A percentile compares a stretch with the other conserved stretches of the same genome.
phyloP scores from a whole-genome alignment of 2,888 invertebrate genomes.

The Acanthosepion pharaonis region DNA sequence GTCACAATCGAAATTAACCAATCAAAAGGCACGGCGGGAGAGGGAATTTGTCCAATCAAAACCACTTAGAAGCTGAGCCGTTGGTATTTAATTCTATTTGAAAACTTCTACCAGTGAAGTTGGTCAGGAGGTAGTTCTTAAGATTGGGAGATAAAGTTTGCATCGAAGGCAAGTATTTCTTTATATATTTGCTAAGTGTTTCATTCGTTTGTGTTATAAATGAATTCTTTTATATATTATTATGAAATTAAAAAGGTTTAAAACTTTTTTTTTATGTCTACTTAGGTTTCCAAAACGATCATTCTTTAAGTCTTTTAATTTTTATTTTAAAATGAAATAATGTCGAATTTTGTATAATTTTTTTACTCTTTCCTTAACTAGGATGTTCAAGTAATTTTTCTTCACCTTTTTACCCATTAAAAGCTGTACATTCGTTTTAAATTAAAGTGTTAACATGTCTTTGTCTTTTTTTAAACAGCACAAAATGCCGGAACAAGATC shows the following conservation, averaged over 20 bases:
- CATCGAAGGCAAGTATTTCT: not conserved
- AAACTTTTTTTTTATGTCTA: too few relatives aligned
- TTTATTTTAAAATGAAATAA: too few relatives aligned
- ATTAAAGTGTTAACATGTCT: too few relatives aligned
- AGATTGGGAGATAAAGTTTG: not conserved
- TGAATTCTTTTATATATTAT: not conserved
- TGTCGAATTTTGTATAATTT: too few relatives aligned
- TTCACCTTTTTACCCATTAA: too few relatives aligned
- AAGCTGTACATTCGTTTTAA: too few relatives aligned
- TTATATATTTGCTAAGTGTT: not conserved
- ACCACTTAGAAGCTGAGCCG: not conserved
- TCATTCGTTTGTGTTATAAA: not conserved
- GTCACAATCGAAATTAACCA: not conserved
- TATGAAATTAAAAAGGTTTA: not conserved
- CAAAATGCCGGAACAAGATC: not conserved
- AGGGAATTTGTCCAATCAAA: not conserved
- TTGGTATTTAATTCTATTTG: not conserved
- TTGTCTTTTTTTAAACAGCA: not conserved
- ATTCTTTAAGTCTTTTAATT: not conserved
- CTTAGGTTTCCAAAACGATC: too few relatives aligned
- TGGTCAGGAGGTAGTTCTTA: not conserved
- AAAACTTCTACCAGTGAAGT: not conserved
- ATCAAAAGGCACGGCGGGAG: not conserved
- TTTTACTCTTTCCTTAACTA: too few relatives aligned
- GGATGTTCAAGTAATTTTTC: too few relatives aligned